Conservation (phyloP, 2,797 vertebrate species). For the Threskiornis aethiopicus region DNA sequence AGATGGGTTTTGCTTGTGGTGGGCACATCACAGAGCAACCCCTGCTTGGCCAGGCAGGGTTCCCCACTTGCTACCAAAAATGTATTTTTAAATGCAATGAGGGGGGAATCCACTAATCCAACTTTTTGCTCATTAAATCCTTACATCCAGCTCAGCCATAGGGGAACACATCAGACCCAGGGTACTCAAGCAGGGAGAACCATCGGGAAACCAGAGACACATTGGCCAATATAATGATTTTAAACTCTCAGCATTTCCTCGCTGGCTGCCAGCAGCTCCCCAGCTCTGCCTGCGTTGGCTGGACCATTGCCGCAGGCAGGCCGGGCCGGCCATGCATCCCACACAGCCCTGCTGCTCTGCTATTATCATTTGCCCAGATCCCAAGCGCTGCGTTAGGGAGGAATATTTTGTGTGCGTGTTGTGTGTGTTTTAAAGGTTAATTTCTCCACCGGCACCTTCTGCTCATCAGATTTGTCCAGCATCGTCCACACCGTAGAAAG, state of each 20-base stretch:
- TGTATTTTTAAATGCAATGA: not conserved
- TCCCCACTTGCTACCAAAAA: not conserved
- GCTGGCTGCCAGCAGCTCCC: not conserved
- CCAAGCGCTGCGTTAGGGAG: not conserved
- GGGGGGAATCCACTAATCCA: not conserved
- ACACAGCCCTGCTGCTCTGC: slow-evolving; percentile 4
- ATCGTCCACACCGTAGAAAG: not conserved
- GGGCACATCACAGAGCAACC: rapidly evolving
- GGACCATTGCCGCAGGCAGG: not conserved
- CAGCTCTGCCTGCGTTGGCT: not conserved
- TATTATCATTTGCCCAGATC: slow-evolving; percentile 7
- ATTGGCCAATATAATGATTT: not conserved
- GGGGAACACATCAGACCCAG: not conserved
- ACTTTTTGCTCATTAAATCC: not conserved
- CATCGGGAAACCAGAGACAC: not conserved
- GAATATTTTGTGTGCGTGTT: not conserved
- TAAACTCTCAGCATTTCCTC: not conserved
- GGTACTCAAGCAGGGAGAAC: not conserved
- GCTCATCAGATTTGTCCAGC: slow-evolving; percentile 26
- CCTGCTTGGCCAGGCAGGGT: not conserved
- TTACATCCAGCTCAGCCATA: not conserved
- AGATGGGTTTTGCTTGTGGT: not conserved
- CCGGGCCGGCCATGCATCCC: not conserved
- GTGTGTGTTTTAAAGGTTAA: slow-evolving; percentile 6
- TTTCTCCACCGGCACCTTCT: slow-evolving; percentile 14